Base-by-base conservation (phyloP, 1,140 invertebrate species). In the Neodiprion lecontei region DNA sequence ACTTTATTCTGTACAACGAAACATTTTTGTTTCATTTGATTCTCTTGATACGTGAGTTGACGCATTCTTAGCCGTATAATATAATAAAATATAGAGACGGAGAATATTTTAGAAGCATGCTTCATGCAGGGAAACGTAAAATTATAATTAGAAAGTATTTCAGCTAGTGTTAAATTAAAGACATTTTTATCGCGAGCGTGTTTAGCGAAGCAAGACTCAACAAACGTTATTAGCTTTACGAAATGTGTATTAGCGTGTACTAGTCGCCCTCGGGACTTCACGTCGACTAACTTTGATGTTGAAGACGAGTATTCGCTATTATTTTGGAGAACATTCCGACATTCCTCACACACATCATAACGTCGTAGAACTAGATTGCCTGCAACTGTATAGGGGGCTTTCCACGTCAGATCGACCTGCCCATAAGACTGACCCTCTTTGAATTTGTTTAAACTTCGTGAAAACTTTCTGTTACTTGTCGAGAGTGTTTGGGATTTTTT, bases 101-200 rank as follows among this genome's bases (percentile, higher is more conserved):
- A 40, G 11, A 73, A 12, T 23, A 40, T 10, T 8, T 73, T n/a
- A 7, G 28, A 7, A 48, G 14, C 72, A 66, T 53, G 48, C 23
- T 72, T 12, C 21, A 72, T 72, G 50, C 72, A 73, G 5, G 72
- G 72, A 48, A 73, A 68, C 17, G 72, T 68, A 3, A 73, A 68
- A 5, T 67, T 28, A 67, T 68, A n/a, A 3, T 28, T 17, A 9
- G 48, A 14, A 5, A 73, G 9, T n/a, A 73, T 48, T 9, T 73
- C 65, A 67, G 7, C 68, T 10, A 73, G 14, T 17, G 68, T 47
- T 14, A 17, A 14, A 68, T 67, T 67, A 67, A 73, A 73, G 48
- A 67, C 61, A 67, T 67, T 48, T 4, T 28, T 67, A 50, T 47
- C 67, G 48, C 49, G 12, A 48, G 28, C 67, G 68, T 73, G 48